Evolutionary conservation across 2,888 invertebrate genomes (phyloP).

Genomic region (Ophioninae sp.): DNA sequence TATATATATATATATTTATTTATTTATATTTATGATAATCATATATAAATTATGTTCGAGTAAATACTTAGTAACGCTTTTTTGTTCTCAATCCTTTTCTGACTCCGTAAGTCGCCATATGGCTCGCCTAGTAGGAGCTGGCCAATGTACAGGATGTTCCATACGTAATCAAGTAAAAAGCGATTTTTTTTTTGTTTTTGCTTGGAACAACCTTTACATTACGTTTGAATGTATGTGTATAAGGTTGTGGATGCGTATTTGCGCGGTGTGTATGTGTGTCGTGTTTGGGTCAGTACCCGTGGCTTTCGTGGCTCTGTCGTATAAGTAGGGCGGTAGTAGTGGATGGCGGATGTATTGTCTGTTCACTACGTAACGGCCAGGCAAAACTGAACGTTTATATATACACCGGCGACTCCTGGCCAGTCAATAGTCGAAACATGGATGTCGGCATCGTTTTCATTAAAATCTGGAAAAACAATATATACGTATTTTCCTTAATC

Average conservation of each 20-base stretch:
- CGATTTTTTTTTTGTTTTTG: conserved; percentile 62
- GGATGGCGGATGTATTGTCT: conserved; percentile 81
- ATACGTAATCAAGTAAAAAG: conserved; percentile 73
- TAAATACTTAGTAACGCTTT: conserved; percentile 74
- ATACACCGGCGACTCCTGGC: conserved; percentile 99
- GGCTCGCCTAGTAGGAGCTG: conserved; percentile 74
- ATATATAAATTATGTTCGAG: conserved; percentile 74
- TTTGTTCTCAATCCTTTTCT: conserved; percentile 36
- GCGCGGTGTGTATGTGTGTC: conserved; percentile 19
- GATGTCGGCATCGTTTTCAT: conserved; percentile 99
- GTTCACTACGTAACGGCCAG: conserved; percentile 78
- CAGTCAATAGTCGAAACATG: conserved; percentile 99
- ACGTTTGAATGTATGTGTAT: conserved; percentile 48
- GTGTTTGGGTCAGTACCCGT: conserved; percentile 3
- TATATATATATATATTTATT: conserved; percentile 52
- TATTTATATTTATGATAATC: conserved; percentile 67
- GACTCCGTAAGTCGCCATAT: conserved; percentile 52
- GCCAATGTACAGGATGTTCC: conserved; percentile 70
- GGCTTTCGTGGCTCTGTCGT: conserved; percentile 50
- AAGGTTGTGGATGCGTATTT: conserved; percentile 38
- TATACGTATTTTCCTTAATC: conserved; percentile 6
- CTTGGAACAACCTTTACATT: conserved; percentile 75
- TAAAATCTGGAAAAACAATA: conserved; percentile 88
- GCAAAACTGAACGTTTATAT: conserved; percentile 86
- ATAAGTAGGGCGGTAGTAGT: conserved; percentile 71